phyloP scores from a whole-genome alignment of 53 echinoderm and acorn worm genomes.

The Echinarachnius parma region DNA sequence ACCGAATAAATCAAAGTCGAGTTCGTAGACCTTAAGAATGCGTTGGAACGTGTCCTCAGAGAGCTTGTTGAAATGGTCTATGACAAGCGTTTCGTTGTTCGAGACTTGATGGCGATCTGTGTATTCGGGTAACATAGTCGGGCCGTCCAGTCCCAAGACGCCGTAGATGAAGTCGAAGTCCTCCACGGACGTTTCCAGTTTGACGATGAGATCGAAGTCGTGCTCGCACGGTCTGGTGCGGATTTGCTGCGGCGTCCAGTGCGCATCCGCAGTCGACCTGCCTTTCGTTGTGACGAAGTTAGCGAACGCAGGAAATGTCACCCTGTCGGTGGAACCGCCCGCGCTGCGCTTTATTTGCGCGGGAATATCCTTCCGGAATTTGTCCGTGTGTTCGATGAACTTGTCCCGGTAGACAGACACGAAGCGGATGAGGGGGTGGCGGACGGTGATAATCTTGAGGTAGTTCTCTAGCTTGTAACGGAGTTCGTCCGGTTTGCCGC shows the following conservation, averaged over 20 bases:
- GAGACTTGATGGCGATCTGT: conserved; percentile 2
- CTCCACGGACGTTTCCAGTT: conserved; percentile 19
- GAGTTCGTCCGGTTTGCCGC: no score
- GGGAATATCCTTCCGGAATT: conserved; percentile 21
- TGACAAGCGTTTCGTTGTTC: not conserved
- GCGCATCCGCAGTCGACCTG: not conserved
- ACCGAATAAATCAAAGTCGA: conserved; percentile 25
- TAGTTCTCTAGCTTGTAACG: conserved; percentile 16
- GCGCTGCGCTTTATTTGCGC: no score
- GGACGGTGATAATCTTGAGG: conserved; percentile 31
- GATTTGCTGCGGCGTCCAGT: conserved; percentile 19
- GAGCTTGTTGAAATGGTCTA: not conserved
- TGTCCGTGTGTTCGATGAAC: conserved; percentile 26
- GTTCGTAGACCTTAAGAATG: not conserved
- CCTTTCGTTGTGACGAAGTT: conserved; percentile 26
- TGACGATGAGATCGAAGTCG: conserved; percentile 25
- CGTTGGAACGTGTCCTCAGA: conserved; percentile 13
- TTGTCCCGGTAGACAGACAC: conserved; percentile 33
- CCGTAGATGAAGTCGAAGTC: conserved; percentile 2
- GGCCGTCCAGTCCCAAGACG: not conserved
- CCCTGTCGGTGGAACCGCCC: no score
- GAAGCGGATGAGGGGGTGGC: conserved; percentile 30
- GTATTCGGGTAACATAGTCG: not conserved
- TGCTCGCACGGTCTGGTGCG: conserved; percentile 28
- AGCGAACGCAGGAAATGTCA: conserved; percentile 27